phyloP scores from a whole-genome alignment of 2,888 invertebrate species.

The Cephus runcator region DNA sequence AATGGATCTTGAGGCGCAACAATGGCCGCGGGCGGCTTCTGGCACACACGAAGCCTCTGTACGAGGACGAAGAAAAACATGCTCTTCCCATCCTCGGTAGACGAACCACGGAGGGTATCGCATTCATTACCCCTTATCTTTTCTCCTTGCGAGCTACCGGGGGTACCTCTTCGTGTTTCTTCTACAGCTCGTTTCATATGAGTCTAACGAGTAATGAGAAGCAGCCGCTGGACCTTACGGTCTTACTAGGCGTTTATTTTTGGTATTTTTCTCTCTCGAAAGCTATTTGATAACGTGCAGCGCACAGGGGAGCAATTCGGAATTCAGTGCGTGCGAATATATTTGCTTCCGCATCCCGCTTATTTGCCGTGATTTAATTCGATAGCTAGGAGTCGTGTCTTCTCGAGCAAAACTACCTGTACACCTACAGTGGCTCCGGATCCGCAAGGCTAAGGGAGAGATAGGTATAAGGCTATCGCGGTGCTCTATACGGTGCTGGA shows the following conservation, averaged over 20 bases:
- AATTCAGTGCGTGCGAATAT: neutral
- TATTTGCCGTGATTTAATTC: neutral
- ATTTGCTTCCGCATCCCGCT: neutral
- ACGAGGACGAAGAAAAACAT: constrained; percentile 27
- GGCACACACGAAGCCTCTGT: constrained; percentile 34
- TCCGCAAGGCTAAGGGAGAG: constrained; percentile 20
- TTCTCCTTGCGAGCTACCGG: constrained; percentile 45
- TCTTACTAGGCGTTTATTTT: neutral
- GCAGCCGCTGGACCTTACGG: neutral
- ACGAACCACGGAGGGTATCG: constrained; percentile 40
- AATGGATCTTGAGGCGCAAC: constrained; percentile 51
- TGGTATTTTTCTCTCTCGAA: neutral
- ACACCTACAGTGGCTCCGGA: constrained; percentile 17
- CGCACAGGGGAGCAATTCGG: neutral
- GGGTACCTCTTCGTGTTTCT: constrained; percentile 32
- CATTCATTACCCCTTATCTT: constrained; percentile 56
- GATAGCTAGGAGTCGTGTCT: neutral
- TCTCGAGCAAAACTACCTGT: constrained; percentile 6
- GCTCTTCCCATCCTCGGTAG: constrained; percentile 24
- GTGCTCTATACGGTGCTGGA: constrained; percentile 17
- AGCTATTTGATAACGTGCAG: neutral
- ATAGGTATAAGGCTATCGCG: constrained; percentile 27
- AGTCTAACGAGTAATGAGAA: constrained; percentile 4
- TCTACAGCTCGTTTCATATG: constrained; percentile 31
- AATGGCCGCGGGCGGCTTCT: constrained; percentile 10